Evolutionary conservation across 1,140 invertebrate species (phyloP).

Genomic region (Oreohelix idahoensis): DNA sequence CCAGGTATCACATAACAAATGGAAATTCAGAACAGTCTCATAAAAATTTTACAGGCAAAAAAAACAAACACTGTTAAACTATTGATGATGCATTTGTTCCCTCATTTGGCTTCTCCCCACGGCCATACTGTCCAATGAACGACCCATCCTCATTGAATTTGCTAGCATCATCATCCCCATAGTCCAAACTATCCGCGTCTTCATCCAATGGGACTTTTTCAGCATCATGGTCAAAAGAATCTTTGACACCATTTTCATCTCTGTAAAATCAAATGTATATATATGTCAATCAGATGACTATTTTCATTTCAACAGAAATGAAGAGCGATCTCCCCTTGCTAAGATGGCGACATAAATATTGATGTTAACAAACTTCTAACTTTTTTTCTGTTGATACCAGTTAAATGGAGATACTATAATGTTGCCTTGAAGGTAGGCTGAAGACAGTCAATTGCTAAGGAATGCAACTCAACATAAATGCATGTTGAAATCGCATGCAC

Average conservation of each 20-base stretch:
- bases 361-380: too few species aligned
- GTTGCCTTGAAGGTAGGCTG: too few species aligned
- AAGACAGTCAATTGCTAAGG: too few species aligned
- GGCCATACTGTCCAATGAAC: constrained; percentile 94
- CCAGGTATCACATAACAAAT: neutral
- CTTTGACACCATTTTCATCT: constrained; percentile 53
- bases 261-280: constrained; percentile 32
- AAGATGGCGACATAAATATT: too few species aligned
- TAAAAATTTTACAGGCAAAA: neutral
- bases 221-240: constrained; percentile 59
- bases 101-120: constrained; percentile 36
- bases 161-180: constrained; percentile 93
- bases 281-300: too few species aligned
- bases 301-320: too few species aligned
- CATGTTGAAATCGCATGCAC: too few species aligned
- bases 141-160: constrained; percentile 98
- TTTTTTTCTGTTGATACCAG: too few species aligned
- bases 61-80: constrained; percentile 37
- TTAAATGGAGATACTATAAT: too few species aligned
- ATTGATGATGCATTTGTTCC: constrained; percentile 45
- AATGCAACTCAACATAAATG: too few species aligned
- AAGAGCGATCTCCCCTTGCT: too few species aligned
- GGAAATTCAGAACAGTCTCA: neutral
- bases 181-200: constrained; percentile 93
- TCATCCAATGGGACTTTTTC: constrained; percentile 62